Percentiles rank a stretch among this genome's conserved stretches.
These are phyloP conservation scores for Hemicordylus capensis DNA, from an alignment of 2,113 vertebrate genomes.

Conservation along the genomic window DNA sequence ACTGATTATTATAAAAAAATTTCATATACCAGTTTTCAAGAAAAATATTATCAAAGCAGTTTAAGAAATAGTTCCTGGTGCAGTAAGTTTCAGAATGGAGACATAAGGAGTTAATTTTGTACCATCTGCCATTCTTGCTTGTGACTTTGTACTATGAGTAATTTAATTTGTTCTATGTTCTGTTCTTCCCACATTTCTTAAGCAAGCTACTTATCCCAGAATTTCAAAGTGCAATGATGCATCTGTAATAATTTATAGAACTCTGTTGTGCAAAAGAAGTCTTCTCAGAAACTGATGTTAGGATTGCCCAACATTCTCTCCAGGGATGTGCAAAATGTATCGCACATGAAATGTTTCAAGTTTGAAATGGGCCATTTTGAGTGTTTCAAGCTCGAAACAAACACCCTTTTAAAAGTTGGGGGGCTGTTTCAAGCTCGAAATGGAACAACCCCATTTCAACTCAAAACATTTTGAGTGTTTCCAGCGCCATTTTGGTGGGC, in stretches of 20 bases:
- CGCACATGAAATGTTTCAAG: too few species aligned
- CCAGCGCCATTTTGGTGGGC: too few species aligned
- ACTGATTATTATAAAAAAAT: too few species aligned
- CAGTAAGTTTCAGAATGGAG: background rate
- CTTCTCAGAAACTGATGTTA: slow-evolving; percentile 40
- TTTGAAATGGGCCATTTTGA: background rate
- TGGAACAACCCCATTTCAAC: too few species aligned
- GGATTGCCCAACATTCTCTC: slow-evolving; percentile 24
- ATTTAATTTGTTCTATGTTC: slow-evolving; percentile 53
- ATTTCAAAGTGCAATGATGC: slow-evolving; percentile 48
- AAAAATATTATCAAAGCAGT: too few species aligned
- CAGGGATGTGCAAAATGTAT: too few species aligned
- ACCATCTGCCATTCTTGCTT: slow-evolving; percentile 31
- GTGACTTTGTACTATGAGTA: slow-evolving; percentile 22
- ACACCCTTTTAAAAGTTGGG: too few species aligned
- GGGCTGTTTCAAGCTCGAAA: too few species aligned
- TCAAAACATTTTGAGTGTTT: too few species aligned
- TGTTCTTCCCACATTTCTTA: slow-evolving; percentile 55
- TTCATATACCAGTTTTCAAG: too few species aligned
- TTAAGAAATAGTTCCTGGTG: background rate
- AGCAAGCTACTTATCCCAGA: slow-evolving; percentile 58
- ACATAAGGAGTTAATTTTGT: slow-evolving; percentile 39
- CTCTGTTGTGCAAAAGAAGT: slow-evolving; percentile 51
- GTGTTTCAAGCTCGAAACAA: too few species aligned
- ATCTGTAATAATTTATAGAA: slow-evolving; percentile 66